phyloP scores from a whole-genome alignment of 2,113 vertebrate genomes.

The Microcebus tavaratra region DNA sequence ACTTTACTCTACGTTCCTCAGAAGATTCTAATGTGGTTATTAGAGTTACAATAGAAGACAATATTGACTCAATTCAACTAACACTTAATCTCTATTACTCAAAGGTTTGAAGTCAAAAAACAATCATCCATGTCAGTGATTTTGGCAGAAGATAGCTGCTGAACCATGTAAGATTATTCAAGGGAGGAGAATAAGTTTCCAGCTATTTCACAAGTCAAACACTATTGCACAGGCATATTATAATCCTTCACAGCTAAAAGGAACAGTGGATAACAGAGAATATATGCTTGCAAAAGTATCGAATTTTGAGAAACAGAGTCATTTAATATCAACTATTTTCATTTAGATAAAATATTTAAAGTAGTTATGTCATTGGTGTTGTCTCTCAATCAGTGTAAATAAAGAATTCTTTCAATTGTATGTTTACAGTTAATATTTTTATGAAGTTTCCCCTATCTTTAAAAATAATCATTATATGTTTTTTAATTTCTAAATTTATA shows the following conservation, averaged over 20 bases:
- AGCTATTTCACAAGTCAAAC: conserved; percentile 63
- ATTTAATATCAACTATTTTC: not conserved
- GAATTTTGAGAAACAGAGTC: not conserved
- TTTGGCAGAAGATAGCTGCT: conserved; percentile 69
- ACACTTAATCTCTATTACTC: conserved; percentile 80
- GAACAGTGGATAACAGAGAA: not conserved
- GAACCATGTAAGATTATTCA: conserved; percentile 70
- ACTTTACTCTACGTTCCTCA: not conserved
- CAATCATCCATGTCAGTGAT: conserved; percentile 73
- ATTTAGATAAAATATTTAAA: conserved; percentile 1
- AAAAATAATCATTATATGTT: not conserved
- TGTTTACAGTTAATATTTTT: not conserved
- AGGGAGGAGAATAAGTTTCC: conserved; percentile 67
- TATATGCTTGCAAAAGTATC: conserved; percentile 8
- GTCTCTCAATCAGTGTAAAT: not conserved
- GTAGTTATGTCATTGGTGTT: not conserved
- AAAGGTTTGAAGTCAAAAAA: conserved; percentile 81
- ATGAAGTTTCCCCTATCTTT: not conserved
- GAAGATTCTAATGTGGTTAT: conserved; percentile 57
- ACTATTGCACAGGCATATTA: not conserved
- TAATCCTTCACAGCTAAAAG: conserved; percentile 41
- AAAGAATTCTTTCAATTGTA: not conserved
- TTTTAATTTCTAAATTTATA: not conserved
- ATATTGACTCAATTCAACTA: conserved; percentile 71
- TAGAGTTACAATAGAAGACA: conserved; percentile 72